Conservation (phyloP, 2,888 invertebrate genomes). For the Boloria euphrosyne region DNA sequence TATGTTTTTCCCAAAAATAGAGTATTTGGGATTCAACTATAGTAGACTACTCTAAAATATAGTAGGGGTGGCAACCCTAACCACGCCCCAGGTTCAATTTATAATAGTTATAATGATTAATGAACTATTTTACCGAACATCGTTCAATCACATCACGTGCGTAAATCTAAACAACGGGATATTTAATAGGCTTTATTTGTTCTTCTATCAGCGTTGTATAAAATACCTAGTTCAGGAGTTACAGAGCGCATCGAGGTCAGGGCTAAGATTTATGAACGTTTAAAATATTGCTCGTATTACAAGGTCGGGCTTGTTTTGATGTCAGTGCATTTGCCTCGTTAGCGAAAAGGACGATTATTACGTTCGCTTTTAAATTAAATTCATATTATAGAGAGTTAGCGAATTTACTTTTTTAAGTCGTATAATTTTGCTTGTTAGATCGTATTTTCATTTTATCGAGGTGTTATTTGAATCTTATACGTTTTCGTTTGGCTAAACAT, state of each 20-base stretch:
- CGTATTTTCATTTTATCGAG: not conserved
- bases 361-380: not conserved
- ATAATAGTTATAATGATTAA: too few relatives aligned
- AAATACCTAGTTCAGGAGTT: slow-evolving; percentile 14
- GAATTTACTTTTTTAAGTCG: not conserved
- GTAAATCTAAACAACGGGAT: slow-evolving; percentile 22
- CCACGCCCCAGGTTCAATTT: too few relatives aligned
- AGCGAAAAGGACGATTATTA: slow-evolving; percentile 25
- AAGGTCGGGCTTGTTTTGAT: slow-evolving; percentile 44
- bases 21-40: too few relatives aligned
- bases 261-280: slow-evolving; percentile 31
- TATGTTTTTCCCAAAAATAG: too few relatives aligned
- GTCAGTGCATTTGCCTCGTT: slow-evolving; percentile 45
- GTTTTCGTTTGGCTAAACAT: too few relatives aligned
- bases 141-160: slow-evolving; percentile 17
- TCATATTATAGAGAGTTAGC: not conserved
- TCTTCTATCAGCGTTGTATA: not conserved
- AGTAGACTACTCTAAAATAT: too few relatives aligned
- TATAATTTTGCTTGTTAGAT: not conserved
- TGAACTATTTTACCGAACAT: not conserved
- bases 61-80: too few relatives aligned
- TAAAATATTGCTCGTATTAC: slow-evolving; percentile 28
- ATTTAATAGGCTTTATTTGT: not conserved
- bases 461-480: too few relatives aligned
- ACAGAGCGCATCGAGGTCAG: slow-evolving; percentile 37